Base-by-base conservation (phyloP, 2,797 vertebrate genomes). In the Acanthurus lineatus region DNA sequence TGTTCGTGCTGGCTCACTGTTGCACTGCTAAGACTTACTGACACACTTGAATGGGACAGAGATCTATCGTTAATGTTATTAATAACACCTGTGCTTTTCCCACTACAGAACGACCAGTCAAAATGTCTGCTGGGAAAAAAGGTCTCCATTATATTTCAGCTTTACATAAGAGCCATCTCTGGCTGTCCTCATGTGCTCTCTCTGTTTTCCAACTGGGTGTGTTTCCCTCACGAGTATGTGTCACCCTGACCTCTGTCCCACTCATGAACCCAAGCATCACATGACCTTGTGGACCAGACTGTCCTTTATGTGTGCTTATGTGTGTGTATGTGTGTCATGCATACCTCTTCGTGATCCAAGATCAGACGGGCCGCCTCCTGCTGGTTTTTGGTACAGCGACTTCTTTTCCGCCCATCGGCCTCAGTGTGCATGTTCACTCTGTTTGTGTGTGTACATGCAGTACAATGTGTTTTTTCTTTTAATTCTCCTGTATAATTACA, bases 211-310 rank as follows among this genome's bases (percentile, higher is more conserved):
- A 32, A 63, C 51, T 70, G 28, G 72, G 68, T 28, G 40, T 15
- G 25, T 4, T 47, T 1, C 58, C 65, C 19, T 40, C 17, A 52
- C 45, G 22, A 22, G 58, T 20, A 28, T 14, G 1, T 52, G 42
- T 32, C 32, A 66, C 51, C 53, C 58, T 54, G 65, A 66, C 66
- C 72, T 58, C 60, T 88, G 86, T 84, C 85, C 85, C 59, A 61
- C 71, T 66, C 69, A 44, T 89, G 83, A 89, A 88, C 82, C 60
- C 56, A 47, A 35, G 61, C 83, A 78, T 83, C 88, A 90, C 88
- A 86, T 91, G 90, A 89, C 77, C 73, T 67, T 60, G 40, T 88
- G 83, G 92, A 84, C 79, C 63, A 80, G 75, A 79, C 77, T 83
- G 67, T 76, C 78, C 82, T 65, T 56, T 78, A 6, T 79, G 66